phyloP scores from a whole-genome alignment of 2,888 invertebrate species.

The Minunthozetes semirufus region DNA sequence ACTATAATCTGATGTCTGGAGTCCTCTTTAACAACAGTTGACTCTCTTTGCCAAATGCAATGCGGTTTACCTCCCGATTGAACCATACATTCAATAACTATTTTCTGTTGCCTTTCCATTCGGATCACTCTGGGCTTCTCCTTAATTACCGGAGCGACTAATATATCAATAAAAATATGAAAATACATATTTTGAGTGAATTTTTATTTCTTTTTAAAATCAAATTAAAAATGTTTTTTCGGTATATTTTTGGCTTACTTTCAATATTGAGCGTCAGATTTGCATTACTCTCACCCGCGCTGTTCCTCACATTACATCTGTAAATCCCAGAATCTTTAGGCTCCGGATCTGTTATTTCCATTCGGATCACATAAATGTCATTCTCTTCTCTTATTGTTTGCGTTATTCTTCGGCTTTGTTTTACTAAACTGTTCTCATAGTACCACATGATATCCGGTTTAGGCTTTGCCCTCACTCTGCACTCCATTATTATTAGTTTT shows the following conservation, averaged over 20 bases:
- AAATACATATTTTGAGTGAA: not conserved
- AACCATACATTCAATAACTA: slow-evolving; percentile 87
- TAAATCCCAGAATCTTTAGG: slow-evolving; percentile 94
- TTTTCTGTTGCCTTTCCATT: slow-evolving; percentile 75
- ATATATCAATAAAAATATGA: slow-evolving; percentile 39
- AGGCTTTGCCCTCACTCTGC: slow-evolving; percentile 80
- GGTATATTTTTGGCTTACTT: slow-evolving; percentile 73
- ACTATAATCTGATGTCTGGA: slow-evolving; percentile 67
- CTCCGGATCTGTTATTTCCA: slow-evolving; percentile 82
- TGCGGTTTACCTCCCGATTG: slow-evolving; percentile 87
- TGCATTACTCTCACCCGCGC: slow-evolving; percentile 90
- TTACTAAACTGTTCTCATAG: slow-evolving; percentile 38
- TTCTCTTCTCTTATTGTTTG: slow-evolving; percentile 73
- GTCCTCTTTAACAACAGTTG: slow-evolving; percentile 67
- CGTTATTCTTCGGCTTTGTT: slow-evolving; percentile 52
- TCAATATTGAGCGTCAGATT: slow-evolving; percentile 96
- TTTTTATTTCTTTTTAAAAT: slow-evolving; percentile 4
- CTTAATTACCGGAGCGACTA: slow-evolving; percentile 81
- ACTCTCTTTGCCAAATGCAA: slow-evolving; percentile 88
- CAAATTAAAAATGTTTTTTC: not conserved
- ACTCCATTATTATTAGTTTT: slow-evolving; percentile 93
- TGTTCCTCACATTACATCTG: slow-evolving; percentile 95
- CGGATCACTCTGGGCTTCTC: slow-evolving; percentile 86
- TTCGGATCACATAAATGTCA: slow-evolving; percentile 75
- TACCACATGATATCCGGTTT: slow-evolving; percentile 59